phyloP scores from a whole-genome alignment of 2,888 invertebrate genomes.

The Iselma pallidipennis region DNA sequence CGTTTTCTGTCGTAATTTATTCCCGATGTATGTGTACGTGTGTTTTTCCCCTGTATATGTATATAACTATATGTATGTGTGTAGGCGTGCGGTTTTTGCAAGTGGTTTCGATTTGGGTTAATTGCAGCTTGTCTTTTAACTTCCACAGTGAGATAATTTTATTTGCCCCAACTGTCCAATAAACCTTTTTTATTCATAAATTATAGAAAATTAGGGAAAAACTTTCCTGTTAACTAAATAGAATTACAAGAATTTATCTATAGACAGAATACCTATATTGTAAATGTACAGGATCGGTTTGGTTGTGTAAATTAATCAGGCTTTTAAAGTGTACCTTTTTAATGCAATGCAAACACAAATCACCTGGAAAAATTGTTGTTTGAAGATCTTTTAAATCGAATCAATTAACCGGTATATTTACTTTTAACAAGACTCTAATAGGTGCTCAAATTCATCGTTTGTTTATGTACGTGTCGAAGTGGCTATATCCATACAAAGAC shows the following conservation, averaged over 20 bases:
- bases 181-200: no score
- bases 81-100: conserved; percentile 25
- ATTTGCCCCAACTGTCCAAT: no score
- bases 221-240: no score
- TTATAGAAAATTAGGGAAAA: no score
- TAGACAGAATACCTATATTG: no score
- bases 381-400: conserved; percentile 47
- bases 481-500: conserved; percentile 30
- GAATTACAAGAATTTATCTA: no score
- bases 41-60: neutral
- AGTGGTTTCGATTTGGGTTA: conserved; percentile 28
- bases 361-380: conserved; percentile 35
- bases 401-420: conserved; percentile 45
- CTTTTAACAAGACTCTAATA: conserved; percentile 34
- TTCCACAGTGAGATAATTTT: no score
- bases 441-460: conserved; percentile 34
- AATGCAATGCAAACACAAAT: conserved; percentile 42
- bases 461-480: conserved; percentile 46
- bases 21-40: neutral
- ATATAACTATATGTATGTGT: no score
- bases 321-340: conserved; percentile 27
- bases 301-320: neutral
- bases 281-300: no score
- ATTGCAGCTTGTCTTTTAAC: conserved; percentile 24
- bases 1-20: conserved; percentile 2